Conservation (phyloP, 2,797 vertebrate genomes). For the Sparidentex hasta region DNA sequence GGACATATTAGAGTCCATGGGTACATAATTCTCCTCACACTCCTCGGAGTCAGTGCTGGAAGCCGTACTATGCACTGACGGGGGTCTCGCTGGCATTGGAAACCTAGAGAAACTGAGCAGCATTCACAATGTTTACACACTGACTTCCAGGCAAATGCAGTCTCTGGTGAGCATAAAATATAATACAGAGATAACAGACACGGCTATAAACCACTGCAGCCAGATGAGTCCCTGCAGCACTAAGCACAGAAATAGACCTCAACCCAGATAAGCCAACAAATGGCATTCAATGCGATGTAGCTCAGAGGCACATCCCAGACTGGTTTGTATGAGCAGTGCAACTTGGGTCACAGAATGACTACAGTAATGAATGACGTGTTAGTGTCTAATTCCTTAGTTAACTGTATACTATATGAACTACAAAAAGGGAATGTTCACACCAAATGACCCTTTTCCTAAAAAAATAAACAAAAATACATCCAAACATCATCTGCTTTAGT, state of each 20-base stretch:
- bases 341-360: slow-evolving; percentile 71
- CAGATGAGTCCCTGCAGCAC: slow-evolving; percentile 57
- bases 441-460: slow-evolving; percentile 5
- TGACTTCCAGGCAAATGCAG: slow-evolving; percentile 59
- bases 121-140: slow-evolving; percentile 87
- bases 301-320: slow-evolving; percentile 53
- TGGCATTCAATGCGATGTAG: slow-evolving; percentile 36
- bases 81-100: slow-evolving; percentile 93
- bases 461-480: neutral
- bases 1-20: slow-evolving; percentile 96
- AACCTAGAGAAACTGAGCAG: slow-evolving; percentile 96
- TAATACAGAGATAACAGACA: slow-evolving; percentile 58
- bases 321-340: slow-evolving; percentile 53
- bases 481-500: slow-evolving; percentile 24
- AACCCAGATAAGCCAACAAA: slow-evolving; percentile 57
- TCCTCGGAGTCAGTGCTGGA: slow-evolving; percentile 99
- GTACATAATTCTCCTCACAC: slow-evolving; percentile 97
- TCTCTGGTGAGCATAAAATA: slow-evolving; percentile 66
- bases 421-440: slow-evolving; percentile 73
- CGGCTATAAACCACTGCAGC: slow-evolving; percentile 53
- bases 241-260: slow-evolving; percentile 59
- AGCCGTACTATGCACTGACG: slow-evolving; percentile 97
- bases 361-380: slow-evolving; percentile 82
- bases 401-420: slow-evolving; percentile 41
- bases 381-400: slow-evolving; percentile 70